Evolutionary conservation across 2,113 vertebrate species (phyloP), one percentile per base, ranked within the genome.

Genomic region (Engraulis encrasicolus): DNA sequence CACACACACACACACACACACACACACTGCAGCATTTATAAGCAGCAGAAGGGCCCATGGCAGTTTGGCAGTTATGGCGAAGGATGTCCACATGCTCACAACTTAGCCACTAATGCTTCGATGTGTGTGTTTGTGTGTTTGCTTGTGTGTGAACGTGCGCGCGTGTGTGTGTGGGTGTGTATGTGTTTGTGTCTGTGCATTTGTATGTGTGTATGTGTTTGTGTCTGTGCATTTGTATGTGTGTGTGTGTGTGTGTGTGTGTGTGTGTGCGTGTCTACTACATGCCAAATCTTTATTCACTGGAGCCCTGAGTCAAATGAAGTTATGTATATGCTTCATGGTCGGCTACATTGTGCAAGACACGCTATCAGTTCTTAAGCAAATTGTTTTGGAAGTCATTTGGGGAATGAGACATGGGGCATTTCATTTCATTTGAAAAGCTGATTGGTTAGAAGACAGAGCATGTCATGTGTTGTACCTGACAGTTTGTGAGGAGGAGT

Each of bases 301-400:
- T n/a, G n/a, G n/a, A n/a, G n/a, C 85, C 31, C 17, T 9, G 54
- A 6, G 87, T 86, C 89, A 84, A 89, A 81, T 87, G 81, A 84
- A 84, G 80, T 87, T 36, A 78, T 40, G 80, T n/a, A n/a, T n/a
- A n/a, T n/a, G n/a, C n/a, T n/a, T n/a, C 86, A 82, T 71, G 40
- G 40, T 80, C 81, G n/a, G n/a, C n/a, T n/a, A n/a, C n/a, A n/a
- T n/a, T n/a, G n/a, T 40, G 83, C 50, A 83, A 87, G 86, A 20
- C 23, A 78, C 36, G 27, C 78, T 93, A 3, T 34, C 66, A 17
- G 12, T 74, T 31, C 12, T 20, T 34, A 27, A 27, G 66, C 27
- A 34, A 74, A 74, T 74, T 74, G 90, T 91, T 93, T 92, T 91
- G 86, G 90, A 86, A 91, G 91, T 88, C 89, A 92, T 91, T 91